phyloP scores from a whole-genome alignment of 2,888 invertebrate species.

The Drosophila meridiana region DNA sequence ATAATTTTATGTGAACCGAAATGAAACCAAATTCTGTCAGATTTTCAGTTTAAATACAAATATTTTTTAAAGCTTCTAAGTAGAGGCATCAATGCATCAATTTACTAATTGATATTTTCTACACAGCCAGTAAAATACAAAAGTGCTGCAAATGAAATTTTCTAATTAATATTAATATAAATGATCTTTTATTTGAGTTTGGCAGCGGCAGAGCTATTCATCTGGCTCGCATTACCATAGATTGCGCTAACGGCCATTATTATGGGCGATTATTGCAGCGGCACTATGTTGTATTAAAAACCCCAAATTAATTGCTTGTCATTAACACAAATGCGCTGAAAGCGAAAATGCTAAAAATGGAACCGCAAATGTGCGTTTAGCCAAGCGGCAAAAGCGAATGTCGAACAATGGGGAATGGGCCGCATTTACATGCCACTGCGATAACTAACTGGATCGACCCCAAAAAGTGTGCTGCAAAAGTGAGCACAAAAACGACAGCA shows the following conservation, averaged over 20 bases:
- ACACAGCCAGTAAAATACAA: background rate
- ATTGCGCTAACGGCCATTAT: background rate
- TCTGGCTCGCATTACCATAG: background rate
- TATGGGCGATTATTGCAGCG: constrained; percentile 7
- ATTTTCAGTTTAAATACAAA: background rate
- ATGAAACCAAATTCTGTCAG: no score
- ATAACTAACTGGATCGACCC: constrained; percentile 13
- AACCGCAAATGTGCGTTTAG: constrained; percentile 35
- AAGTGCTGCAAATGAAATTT: background rate
- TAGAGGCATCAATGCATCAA: background rate
- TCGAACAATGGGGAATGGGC: constrained; percentile 34
- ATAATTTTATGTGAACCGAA: background rate
- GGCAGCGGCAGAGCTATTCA: background rate
- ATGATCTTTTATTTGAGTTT: constrained; percentile 2
- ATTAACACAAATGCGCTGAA: constrained; percentile 66
- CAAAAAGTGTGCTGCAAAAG: constrained; percentile 32
- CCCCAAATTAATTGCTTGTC: constrained; percentile 71
- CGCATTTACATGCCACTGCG: constrained; percentile 40
- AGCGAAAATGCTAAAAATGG: constrained; percentile 33
- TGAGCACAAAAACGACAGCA: constrained; percentile 26
- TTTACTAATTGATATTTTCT: background rate
- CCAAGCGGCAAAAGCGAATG: constrained; percentile 38
- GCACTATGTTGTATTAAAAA: constrained; percentile 41
- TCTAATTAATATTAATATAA: background rate
- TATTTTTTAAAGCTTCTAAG: background rate